Conservation (phyloP, 2,113 vertebrate genomes). For the Perca schrenkii region DNA sequence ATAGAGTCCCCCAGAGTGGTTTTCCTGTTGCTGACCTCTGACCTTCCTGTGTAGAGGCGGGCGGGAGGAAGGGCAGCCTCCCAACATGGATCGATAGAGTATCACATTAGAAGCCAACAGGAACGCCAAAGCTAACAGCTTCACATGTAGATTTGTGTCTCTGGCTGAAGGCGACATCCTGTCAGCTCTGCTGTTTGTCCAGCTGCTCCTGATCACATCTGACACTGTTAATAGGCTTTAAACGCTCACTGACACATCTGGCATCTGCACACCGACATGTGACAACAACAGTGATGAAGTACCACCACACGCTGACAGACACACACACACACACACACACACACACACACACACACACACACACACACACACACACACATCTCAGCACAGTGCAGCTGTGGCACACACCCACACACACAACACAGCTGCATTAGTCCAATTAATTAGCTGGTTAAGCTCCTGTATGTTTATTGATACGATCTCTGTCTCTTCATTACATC, state of each 20-base stretch:
- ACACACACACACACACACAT: constrained; percentile 41
- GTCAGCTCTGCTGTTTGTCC: constrained; percentile 56
- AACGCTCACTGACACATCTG: constrained; percentile 68
- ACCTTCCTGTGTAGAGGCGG: neutral
- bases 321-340: constrained; percentile 19
- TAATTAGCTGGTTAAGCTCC: constrained; percentile 34
- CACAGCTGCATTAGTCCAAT: constrained; percentile 23
- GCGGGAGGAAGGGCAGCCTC: neutral
- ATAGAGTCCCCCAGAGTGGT: neutral
- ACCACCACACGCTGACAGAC: constrained; percentile 9
- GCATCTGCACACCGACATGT: constrained; percentile 34
- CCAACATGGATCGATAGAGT: neutral
- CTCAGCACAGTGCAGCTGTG: constrained; percentile 35
- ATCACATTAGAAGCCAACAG: neutral
- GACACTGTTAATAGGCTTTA: constrained; percentile 71
- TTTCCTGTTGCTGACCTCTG: neutral
- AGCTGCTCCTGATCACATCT: constrained; percentile 52
- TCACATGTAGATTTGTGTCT: neutral
- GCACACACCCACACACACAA: constrained; percentile 1
- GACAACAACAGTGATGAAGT: constrained; percentile 49
- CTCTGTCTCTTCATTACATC: neutral
- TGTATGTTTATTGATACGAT: constrained; percentile 31
- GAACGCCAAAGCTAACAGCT: neutral
- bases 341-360: constrained; percentile 8
- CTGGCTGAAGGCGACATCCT: constrained; percentile 23